Evolutionary conservation across 2,888 invertebrate species (phyloP).

Genomic region (Odontothrips loti): DNA sequence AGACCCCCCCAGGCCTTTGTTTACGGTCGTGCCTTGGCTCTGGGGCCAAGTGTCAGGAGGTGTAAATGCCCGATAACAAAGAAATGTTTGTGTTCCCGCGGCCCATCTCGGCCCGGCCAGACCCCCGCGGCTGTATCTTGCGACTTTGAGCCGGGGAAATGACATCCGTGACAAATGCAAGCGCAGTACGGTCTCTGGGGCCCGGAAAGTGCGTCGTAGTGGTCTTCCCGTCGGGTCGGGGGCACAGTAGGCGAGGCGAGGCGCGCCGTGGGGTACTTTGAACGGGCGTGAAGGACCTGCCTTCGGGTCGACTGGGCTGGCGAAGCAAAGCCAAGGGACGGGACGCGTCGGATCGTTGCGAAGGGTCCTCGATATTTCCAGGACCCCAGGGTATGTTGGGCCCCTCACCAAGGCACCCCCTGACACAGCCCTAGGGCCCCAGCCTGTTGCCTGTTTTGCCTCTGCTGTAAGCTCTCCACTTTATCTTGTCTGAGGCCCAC

Average conservation of each 20-base stretch:
- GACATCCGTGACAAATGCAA: background rate
- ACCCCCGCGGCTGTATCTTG: background rate
- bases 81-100: background rate
- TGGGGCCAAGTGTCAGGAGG: background rate
- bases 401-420: no score
- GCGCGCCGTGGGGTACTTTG: background rate
- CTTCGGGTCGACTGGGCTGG: no score
- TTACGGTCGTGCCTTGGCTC: background rate
- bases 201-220: background rate
- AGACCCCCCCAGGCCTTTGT: background rate
- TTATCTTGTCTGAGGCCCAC: no score
- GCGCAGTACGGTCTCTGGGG: background rate
- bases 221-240: no score
- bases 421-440: background rate
- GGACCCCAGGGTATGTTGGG: no score
- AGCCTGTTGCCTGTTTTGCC: background rate
- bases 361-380: no score
- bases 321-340: no score
- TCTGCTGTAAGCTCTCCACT: no score
- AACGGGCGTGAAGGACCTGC: background rate
- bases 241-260: background rate
- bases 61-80: conserved; percentile 13
- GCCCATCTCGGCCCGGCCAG: background rate
- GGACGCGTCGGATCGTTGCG: no score
- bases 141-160: background rate